These are phyloP conservation scores for Lasiommata megera DNA, from an alignment of 2,888 invertebrate genomes.

Conservation along the genomic window DNA sequence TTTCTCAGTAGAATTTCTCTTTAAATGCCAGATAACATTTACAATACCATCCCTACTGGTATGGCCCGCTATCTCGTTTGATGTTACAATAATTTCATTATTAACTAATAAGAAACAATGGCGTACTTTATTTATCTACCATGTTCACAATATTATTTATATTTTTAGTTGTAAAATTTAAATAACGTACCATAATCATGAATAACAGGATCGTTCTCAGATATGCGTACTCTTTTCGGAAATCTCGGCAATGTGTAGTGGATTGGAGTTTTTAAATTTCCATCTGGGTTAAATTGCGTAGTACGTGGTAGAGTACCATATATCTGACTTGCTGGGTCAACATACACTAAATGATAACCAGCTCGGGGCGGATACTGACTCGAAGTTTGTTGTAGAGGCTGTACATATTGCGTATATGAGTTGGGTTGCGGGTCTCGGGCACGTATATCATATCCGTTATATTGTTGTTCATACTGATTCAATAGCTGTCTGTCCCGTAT, in stretches of 20 bases:
- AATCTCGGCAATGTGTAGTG: slow-evolving; percentile 64
- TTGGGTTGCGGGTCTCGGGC: slow-evolving; percentile 43
- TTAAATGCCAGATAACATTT: slow-evolving; percentile 42
- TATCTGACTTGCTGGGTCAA: slow-evolving; percentile 48
- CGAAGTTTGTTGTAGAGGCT: slow-evolving; percentile 44
- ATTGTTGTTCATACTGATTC: slow-evolving; percentile 37
- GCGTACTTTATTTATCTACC: background rate
- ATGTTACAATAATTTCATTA: background rate
- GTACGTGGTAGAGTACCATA: slow-evolving; percentile 60
- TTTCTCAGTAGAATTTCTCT: slow-evolving; percentile 67
- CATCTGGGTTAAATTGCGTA: slow-evolving; percentile 41
- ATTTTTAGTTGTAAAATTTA: background rate
- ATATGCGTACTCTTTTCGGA: slow-evolving; percentile 69
- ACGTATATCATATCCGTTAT: slow-evolving; percentile 41
- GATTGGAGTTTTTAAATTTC: slow-evolving; percentile 44
- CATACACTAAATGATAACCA: slow-evolving; percentile 52
- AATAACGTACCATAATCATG: slow-evolving; percentile 70
- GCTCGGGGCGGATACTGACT: slow-evolving; percentile 39
- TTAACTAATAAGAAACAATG: background rate
- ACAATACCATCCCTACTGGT: slow-evolving; percentile 29
- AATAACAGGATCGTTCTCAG: slow-evolving; percentile 62
- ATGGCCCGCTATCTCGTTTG: slow-evolving; percentile 12
- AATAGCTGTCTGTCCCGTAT: slow-evolving; percentile 40
- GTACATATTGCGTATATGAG: slow-evolving; percentile 57
- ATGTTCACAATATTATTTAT: background rate